Base-by-base conservation (phyloP, 1,140 invertebrate species). In the Macrotrachela quadricornifera region DNA sequence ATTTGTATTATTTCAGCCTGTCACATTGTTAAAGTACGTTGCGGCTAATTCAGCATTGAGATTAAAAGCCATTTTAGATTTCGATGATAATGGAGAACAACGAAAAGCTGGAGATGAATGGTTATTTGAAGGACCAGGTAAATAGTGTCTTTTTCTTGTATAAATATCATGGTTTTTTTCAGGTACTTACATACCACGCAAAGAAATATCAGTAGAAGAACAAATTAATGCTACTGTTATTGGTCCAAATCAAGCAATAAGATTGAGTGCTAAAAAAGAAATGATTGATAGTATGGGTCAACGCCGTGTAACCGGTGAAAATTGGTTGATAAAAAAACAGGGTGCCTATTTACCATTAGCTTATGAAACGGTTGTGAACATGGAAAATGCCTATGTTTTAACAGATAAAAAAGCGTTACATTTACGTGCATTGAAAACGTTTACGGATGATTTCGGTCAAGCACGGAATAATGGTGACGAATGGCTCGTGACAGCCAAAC, bases 71-170 rank as follows among this genome's bases (percentile, higher is more conserved):
- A 55, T 67, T 41, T 54, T 71, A 15, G 70, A 73, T 57, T 73
- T 71, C 62, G 70, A 72, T 58, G 65, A 62, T 4, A 54, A 57
- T 37, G 64, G 59, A 17, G 61, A 63, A 8, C 67, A 67, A 51
- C 56, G 67, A 57, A 62, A 63, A 44, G 73, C 73, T 46, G 72
- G 72, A 9, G 72, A 74, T 60, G 71, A 74, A 58, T 74, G 71
- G 70, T 59, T 73, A 13, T 74, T 74, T 67, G 70, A 72, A 58
- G 72, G 72, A 49, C 72, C 72, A 60, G 71, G 71, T 69, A 61
- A 39, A 42, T 51, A 30, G 2, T 40, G 44, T 41, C 12, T 39
- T 16, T 45, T 18, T 1, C 6, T 46, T 39, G 21, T 30, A 30
- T 30, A 30, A 40, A 14, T 10, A 46, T 36, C 37, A 6, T 50